Evolutionary conservation across 2,797 vertebrate genomes (phyloP), one percentile per base, ranked within the genome.

Genomic region (Oreonectes daqikongensis): DNA sequence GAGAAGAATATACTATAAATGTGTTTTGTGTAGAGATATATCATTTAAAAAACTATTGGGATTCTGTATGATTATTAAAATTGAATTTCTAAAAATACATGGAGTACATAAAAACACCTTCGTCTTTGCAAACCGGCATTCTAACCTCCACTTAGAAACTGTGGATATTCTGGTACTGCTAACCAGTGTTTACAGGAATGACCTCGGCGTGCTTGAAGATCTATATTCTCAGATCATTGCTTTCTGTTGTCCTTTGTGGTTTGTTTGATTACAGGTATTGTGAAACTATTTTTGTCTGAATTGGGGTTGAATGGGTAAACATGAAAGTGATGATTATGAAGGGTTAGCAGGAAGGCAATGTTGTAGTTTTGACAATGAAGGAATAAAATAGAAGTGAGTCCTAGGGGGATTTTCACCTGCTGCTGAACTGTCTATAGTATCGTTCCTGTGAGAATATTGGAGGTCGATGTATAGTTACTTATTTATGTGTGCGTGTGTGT

Each of bases 241-340:
- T 67, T 28, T 28, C 38, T 67, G 32, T 74, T 71, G 67, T 26
- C 44, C 57, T 79, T 65, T 61, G 42, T 6, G 11, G 28, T 72
- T 64, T 59, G 75, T 24, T 30, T 84, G 78, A 87, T 88, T 80
- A 82, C 69, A 79, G 79, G 66, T 83, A 84, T 86, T 75, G 79
- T 74, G 72, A 82, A 79, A 67, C 74, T 80, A 67, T 73, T 66
- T 52, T 66, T 71, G 17, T 26, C 48, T 78, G 74, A 82, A 66
- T 81, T 61, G 76, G 81, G 78, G 84, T 79, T 82, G 44, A 22
- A 73, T 79, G 70, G 72, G 60, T 76, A 74, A 78, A 24, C 61
- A 53, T 75, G 83, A 78, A 86, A 73, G 66, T 61, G 79, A 87
- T 88, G 84, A 89, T 89, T 86, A 79, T 79, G 85, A 81, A 82